Evolutionary conservation across 2,888 invertebrate species (phyloP), one percentile per base, ranked within the genome.

Genomic region (Opisthograptis luteolata): DNA sequence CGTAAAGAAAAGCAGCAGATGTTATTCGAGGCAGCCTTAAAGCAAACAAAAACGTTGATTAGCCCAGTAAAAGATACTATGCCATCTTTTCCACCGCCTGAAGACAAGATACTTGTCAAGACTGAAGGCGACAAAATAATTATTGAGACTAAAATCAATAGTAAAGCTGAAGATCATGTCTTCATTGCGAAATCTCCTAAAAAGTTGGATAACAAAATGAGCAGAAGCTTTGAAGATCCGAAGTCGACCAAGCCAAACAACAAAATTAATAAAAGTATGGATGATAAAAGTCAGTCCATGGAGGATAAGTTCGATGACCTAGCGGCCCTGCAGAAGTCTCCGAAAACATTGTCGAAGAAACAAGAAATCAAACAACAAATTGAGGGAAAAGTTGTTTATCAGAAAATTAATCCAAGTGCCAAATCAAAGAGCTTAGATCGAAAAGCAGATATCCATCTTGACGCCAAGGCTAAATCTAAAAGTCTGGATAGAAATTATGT

Each of bases 161-260:
- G 94, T 37, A 95, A 94, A 71, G 94, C 93, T 0, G 95, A 95
- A 73, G 95, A 95, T 79, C 94, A 95, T 53, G 95, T 95, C 3
- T 92, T 95, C 46, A 95, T 95, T 64, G 94, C 95, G 0, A 95
- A 95, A 70, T 94, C 94, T 2, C 95, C 95, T 0, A 93, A 94
- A 54, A 94, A 94, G 66, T 76, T 95, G 3, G 95, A 95, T 64
- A 92, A 91, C 42, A 93, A 92, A 50, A 62, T 93, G 4, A 93
- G 93, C 67, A 90, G 92, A 48, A 93, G 93, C 66, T 93, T 93
- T 64, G 93, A 93, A 63, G 93, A 93, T 59, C 89, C 84, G 60
- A 92, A 93, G 37, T 78, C 87, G 46, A 77, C 90, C 3, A 93
- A 93, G 74, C 66, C 91, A 0, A 90, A 81, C 39, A 92, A 83